A percentile compares a stretch with the other conserved stretches of the same genome.
Conservation (phyloP, 2,797 vertebrate species). For the Tolypeutes matacus region DNA sequence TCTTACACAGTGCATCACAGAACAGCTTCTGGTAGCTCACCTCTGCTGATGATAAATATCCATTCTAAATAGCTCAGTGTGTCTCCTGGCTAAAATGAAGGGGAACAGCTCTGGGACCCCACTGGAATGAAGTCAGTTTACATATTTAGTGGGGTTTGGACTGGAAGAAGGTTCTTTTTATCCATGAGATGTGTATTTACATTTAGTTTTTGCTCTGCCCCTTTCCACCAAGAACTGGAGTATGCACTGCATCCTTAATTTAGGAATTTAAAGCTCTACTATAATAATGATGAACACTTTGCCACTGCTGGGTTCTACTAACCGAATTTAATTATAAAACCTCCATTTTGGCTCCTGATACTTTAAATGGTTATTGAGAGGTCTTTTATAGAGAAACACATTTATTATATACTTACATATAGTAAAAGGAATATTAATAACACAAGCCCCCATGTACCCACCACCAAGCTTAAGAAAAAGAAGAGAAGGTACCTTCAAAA, state of each 20-base stretch:
- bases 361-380: background rate
- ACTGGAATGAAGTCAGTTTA: background rate
- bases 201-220: background rate
- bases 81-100: background rate
- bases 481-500: background rate
- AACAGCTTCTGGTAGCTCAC: background rate
- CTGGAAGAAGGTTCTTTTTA: background rate
- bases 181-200: background rate
- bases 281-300: background rate
- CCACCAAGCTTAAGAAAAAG: background rate
- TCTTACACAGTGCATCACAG: fast-evolving
- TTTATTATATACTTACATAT: background rate
- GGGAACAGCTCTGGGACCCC: background rate
- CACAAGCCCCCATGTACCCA: background rate
- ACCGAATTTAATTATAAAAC: background rate
- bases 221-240: background rate
- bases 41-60: background rate
- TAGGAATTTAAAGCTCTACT: background rate
- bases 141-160: background rate
- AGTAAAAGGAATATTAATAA: background rate
- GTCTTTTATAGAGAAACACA: background rate
- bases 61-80: background rate
- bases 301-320: background rate
- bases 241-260: background rate
- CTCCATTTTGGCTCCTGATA: background rate